Evolutionary conservation across 2,888 invertebrate species (phyloP).

Genomic region (Diadegma fenestrale): DNA sequence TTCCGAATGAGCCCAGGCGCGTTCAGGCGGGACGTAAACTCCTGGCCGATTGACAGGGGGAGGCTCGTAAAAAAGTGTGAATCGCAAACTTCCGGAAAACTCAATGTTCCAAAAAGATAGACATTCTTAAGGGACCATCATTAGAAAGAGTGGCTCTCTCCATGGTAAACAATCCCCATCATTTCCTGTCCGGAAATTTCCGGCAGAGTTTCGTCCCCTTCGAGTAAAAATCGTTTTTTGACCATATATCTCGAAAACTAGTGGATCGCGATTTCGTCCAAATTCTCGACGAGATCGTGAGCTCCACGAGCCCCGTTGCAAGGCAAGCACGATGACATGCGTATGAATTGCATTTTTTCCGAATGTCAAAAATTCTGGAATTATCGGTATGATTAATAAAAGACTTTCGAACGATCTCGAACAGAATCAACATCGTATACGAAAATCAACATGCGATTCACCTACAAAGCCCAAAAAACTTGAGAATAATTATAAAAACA

Average conservation of each 20-base stretch:
- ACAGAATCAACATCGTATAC: background rate
- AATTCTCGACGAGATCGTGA: too few relatives aligned
- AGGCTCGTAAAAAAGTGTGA: background rate
- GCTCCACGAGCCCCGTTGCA: too few relatives aligned
- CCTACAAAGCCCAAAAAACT: too few relatives aligned
- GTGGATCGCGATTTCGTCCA: too few relatives aligned
- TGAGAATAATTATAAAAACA: background rate
- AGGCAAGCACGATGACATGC: too few relatives aligned
- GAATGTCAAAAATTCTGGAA: background rate
- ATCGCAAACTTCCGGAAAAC: background rate
- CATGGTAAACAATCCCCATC: background rate
- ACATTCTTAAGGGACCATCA: background rate
- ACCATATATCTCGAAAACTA: too few relatives aligned
- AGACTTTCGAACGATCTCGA: background rate
- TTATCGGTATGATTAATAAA: too few relatives aligned
- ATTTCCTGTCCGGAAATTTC: too few relatives aligned
- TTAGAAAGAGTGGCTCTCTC: background rate
- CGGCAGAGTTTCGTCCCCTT: too few relatives aligned
- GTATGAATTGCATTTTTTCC: too few relatives aligned
- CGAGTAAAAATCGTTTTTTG: too few relatives aligned
- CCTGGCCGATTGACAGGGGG: background rate
- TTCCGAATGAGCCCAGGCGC: background rate
- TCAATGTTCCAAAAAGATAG: background rate
- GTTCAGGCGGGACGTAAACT: background rate
- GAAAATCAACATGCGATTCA: background rate